Evolutionary conservation across 1,140 invertebrate genomes (phyloP).

Genomic region (Penaeus japonicus): DNA sequence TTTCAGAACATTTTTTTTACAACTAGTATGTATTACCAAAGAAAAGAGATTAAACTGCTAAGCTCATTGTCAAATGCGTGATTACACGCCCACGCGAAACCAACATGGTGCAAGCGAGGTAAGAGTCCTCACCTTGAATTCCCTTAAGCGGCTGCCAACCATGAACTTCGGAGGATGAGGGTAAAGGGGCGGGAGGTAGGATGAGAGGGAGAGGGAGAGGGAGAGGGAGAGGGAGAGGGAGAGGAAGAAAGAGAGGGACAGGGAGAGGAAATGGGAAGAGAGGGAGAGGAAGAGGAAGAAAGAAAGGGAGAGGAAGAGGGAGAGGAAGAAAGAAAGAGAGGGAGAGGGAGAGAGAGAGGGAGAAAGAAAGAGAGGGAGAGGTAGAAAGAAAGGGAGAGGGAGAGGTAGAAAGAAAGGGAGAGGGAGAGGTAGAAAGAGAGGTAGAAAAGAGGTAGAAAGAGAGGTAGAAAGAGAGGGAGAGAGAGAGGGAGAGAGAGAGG

Average conservation of each 20-base stretch:
- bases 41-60: no score
- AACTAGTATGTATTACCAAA: no score
- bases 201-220: background rate
- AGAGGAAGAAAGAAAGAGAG: slow-evolving; percentile 7
- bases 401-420: no score
- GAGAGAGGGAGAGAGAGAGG: background rate
- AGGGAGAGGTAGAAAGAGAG: no score
- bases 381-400: background rate
- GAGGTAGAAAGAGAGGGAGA: background rate
- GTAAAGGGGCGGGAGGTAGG: background rate
- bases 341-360: slow-evolving; percentile 11
- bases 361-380: background rate
- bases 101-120: no score
- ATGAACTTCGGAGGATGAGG: no score
- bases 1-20: no score
- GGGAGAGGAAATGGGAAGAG: background rate
- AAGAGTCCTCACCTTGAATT: no score
- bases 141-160: no score
- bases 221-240: background rate
- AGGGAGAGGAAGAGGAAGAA: background rate
- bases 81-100: no score
- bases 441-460: no score
- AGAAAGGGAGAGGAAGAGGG: background rate
- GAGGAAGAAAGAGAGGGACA: background rate
- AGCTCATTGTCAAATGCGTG: no score